A percentile compares a stretch with the other conserved stretches of the same genome.
These are phyloP conservation scores for Jaculus jaculus DNA, from an alignment of 2,113 vertebrate genomes.

Conservation along the genomic window DNA sequence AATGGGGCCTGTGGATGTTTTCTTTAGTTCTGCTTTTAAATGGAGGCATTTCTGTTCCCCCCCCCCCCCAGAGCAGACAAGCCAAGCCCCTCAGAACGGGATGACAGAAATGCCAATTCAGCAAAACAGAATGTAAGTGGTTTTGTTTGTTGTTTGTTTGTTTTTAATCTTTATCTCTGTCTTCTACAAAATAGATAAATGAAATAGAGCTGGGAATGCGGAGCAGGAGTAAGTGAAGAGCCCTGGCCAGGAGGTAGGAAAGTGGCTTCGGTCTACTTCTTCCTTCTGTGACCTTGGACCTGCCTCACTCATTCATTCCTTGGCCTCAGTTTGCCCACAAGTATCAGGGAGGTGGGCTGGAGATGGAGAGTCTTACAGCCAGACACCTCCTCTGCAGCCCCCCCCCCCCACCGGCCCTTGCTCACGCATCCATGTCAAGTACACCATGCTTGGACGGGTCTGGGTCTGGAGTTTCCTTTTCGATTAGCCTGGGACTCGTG, in stretches of 20 bases:
- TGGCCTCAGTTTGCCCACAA: slow-evolving; percentile 16
- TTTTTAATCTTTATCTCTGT: slow-evolving; percentile 72
- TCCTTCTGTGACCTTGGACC: slow-evolving; percentile 19
- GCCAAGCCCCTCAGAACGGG: slow-evolving; percentile 70
- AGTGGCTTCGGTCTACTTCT: background rate
- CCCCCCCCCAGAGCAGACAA: slow-evolving; percentile 53
- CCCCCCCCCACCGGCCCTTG: too few relatives aligned
- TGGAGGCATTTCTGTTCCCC: slow-evolving; percentile 48
- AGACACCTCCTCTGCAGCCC: background rate
- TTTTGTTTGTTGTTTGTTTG: background rate
- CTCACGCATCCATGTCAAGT: background rate
- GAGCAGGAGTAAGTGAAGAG: background rate
- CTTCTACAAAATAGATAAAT: slow-evolving; percentile 50
- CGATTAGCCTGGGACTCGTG: background rate
- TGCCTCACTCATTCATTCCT: background rate
- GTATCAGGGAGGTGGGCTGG: background rate
- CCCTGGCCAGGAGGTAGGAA: background rate
- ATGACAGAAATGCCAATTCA: slow-evolving; percentile 71
- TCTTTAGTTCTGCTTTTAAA: slow-evolving; percentile 77
- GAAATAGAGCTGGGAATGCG: slow-evolving; percentile 69
- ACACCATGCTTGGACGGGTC: fast-evolving
- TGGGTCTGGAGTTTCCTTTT: background rate
- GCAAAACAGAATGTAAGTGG: slow-evolving; percentile 56
- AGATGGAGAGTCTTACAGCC: background rate
- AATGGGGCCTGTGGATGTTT: slow-evolving; percentile 73